A percentile compares a stretch with the other conserved stretches of the same genome.
These are phyloP conservation scores for Adela reaumurella DNA, from an alignment of 2,888 invertebrate species.

Conservation along the genomic window DNA sequence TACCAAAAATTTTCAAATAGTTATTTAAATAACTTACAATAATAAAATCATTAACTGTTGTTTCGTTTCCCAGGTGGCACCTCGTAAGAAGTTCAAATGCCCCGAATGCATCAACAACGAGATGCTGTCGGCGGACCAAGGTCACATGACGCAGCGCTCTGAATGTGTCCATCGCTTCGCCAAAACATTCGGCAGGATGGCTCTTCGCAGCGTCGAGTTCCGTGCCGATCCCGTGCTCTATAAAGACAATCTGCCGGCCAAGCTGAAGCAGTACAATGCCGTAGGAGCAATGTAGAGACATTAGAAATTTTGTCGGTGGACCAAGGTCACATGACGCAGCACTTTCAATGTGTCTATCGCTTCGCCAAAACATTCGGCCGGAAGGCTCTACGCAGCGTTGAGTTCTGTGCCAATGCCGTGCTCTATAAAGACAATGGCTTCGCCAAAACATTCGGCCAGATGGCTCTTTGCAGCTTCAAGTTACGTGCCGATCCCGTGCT, in stretches of 20 bases:
- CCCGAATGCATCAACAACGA: slow-evolving; percentile 92
- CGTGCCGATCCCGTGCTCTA: slow-evolving; percentile 93
- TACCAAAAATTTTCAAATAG: no score
- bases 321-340: slow-evolving; percentile 86
- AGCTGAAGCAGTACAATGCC: slow-evolving; percentile 79
- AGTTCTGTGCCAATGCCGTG: slow-evolving; percentile 93
- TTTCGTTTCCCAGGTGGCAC: slow-evolving; percentile 91
- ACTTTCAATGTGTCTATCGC: slow-evolving; percentile 84
- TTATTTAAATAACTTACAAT: no score
- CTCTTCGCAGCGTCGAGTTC: slow-evolving; percentile 85
- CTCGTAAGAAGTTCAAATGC: slow-evolving; percentile 95
- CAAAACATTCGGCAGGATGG: slow-evolving; percentile 81
- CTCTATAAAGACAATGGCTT: slow-evolving; percentile 80
- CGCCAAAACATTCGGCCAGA: slow-evolving; percentile 74
- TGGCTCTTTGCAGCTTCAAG: slow-evolving; percentile 86
- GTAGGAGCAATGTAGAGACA: slow-evolving; percentile 85
- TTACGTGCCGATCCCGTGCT: slow-evolving; percentile 94
- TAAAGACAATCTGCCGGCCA: slow-evolving; percentile 78
- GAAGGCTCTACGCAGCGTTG: slow-evolving; percentile 85
- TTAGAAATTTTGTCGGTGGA: no score
- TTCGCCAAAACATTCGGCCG: slow-evolving; percentile 77
- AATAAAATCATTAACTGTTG: no score
- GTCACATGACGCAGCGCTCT: slow-evolving; percentile 90
- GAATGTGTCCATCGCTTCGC: slow-evolving; percentile 83
- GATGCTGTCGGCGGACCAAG: slow-evolving; percentile 88